phyloP scores from a whole-genome alignment of 2,888 invertebrate species.

The Pilophorus perplexus region DNA sequence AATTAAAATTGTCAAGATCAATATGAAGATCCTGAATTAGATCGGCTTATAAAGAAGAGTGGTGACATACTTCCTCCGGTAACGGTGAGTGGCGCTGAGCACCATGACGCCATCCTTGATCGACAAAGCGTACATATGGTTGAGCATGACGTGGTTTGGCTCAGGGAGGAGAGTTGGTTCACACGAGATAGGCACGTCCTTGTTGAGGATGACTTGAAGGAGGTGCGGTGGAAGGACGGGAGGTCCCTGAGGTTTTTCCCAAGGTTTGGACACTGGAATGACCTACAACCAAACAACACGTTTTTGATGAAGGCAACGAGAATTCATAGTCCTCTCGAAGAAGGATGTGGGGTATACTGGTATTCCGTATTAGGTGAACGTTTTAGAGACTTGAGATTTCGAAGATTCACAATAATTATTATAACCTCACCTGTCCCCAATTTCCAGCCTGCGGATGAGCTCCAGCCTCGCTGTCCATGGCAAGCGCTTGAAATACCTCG shows the following conservation, averaged over 20 bases:
- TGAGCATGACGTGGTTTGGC: constrained; percentile 99
- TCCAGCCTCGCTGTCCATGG: constrained; percentile 79
- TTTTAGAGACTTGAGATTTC: too few relatives aligned
- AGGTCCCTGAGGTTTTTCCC: constrained; percentile 90
- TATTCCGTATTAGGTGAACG: too few relatives aligned
- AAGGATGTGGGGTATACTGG: too few relatives aligned
- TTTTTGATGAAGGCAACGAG: too few relatives aligned
- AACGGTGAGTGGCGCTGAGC: constrained; percentile 95
- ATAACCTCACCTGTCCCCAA: constrained; percentile 25
- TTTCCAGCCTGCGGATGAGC: constrained; percentile 19
- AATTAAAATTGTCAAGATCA: too few relatives aligned
- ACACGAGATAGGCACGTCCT: constrained; percentile 85
- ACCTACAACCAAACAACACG: constrained; percentile 59
- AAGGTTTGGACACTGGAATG: constrained; percentile 85
- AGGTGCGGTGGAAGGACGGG: constrained; percentile 97
- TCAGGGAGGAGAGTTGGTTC: constrained; percentile 98
- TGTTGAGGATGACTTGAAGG: constrained; percentile 97
- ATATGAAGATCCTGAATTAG: too few relatives aligned
- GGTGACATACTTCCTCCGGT: constrained; percentile 98
- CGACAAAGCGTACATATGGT: constrained; percentile 97
- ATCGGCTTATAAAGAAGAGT: constrained; percentile 98
- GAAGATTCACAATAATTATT: too few relatives aligned
- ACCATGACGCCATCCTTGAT: constrained; percentile 99
- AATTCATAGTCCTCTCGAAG: too few relatives aligned
- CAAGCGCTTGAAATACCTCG: constrained; percentile 97